Base-by-base conservation (phyloP, 2,113 vertebrate species). In the Caranx melampygus region DNA sequence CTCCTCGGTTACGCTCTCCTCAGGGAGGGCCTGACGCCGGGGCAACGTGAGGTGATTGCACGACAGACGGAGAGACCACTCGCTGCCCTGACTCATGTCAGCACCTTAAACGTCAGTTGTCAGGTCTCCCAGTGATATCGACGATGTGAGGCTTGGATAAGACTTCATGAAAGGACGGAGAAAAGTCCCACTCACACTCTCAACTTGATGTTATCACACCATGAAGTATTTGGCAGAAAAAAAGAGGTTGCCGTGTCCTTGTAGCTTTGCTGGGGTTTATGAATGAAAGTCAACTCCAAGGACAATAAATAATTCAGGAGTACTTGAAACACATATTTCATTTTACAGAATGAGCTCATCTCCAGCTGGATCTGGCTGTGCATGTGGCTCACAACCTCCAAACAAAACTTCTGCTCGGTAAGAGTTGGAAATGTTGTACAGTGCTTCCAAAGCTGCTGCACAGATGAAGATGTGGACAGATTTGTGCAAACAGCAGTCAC, bases 21-120 rank as follows among this genome's bases (percentile, higher is more conserved):
- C 87, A 81, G 79, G 70, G 15, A 51, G 61, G 21, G 68, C 81
- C 81, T 83, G 71, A 87, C 66, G 69, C 73, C 20, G 35, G 66
- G 35, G 66, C 69, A 78, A 70, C 62, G 47, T 15, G 71, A 82
- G 83, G 52, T 61, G 79, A 81, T 74, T 31, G 42, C 59, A 44
- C 42, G 57, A 72, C 44, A 64, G 78, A 86, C 16, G 9, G 63
- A 52, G 72, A 74, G 65, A 71, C 64, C 37, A 18, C 54, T 67
- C 26, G 40, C 58, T 26, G 66, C 68, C 35, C 57, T 34, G 34
- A 57, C 55, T 79, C 11, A 35, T 34, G 58, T 82, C 75, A 77
- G 34, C 51, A 20, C 14, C 45, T 37, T 18, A 75, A 44, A 42
- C 15, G 54, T 40, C 35, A 75, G 13, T 62, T 68, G 20, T 57